These are phyloP conservation scores for Micrasema minimum DNA, from an alignment of 1,140 invertebrate species.

Conservation along the genomic window DNA sequence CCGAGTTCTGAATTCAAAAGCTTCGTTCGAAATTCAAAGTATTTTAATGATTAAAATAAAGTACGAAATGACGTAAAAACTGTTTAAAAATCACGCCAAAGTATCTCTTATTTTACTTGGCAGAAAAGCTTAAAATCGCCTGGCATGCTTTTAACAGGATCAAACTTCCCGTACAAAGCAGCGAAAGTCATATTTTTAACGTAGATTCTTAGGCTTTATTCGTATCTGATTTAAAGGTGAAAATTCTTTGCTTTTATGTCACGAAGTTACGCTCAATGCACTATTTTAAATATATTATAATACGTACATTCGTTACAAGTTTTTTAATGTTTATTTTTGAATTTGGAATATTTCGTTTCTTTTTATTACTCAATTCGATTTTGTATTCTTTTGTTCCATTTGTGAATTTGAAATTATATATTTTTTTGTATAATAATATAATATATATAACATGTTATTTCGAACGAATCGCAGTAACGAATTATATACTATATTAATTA, in stretches of 20 bases:
- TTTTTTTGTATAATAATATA: too few relatives aligned
- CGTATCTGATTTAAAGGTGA: not conserved
- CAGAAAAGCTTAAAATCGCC: not conserved
- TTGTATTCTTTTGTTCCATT: conserved; percentile 10
- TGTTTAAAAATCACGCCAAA: not conserved
- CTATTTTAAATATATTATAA: not conserved
- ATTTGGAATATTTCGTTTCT: conserved; percentile 15
- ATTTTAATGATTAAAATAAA: conserved; percentile 40
- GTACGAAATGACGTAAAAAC: not conserved
- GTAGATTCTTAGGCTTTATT: not conserved
- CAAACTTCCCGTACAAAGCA: not conserved
- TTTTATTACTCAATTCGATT: conserved; percentile 23
- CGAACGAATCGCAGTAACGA: too few relatives aligned
- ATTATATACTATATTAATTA: too few relatives aligned
- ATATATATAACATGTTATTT: too few relatives aligned
- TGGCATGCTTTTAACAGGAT: conserved; percentile 14
- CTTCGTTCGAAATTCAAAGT: not conserved
- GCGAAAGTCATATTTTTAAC: not conserved
- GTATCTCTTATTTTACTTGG: not conserved
- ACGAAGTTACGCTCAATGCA: not conserved
- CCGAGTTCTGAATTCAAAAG: conserved; percentile 10
- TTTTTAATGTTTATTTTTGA: conserved; percentile 15
- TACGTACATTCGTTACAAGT: too few relatives aligned
- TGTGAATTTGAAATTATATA: conserved; percentile 1
- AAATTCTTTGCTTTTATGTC: conserved; percentile 7